Conservation (phyloP, 2,113 vertebrate species). For the Cryptomyrus ogoouensis region DNA sequence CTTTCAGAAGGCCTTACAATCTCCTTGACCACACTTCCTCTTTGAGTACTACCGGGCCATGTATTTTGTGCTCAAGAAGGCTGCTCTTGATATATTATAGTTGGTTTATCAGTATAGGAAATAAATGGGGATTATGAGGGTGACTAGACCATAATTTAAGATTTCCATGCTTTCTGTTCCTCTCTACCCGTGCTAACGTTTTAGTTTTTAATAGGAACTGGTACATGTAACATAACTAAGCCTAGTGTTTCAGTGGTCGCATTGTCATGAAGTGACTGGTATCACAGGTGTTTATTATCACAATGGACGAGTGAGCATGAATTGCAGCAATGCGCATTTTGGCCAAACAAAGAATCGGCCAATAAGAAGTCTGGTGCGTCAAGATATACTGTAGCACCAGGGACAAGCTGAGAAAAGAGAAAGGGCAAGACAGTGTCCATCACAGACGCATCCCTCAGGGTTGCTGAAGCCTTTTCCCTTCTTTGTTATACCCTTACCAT, state of each 20-base stretch:
- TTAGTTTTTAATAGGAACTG: not conserved
- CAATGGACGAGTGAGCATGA: not conserved
- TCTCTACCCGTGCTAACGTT: not conserved
- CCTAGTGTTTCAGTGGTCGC: not conserved
- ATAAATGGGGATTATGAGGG: not conserved
- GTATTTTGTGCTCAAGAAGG: not conserved
- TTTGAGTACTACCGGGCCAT: not conserved
- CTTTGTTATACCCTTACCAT: not conserved
- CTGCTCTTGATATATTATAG: not conserved
- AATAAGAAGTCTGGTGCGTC: not conserved
- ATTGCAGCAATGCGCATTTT: not conserved
- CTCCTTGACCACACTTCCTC: conserved; percentile 53
- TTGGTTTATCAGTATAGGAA: not conserved
- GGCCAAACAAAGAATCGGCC: not conserved
- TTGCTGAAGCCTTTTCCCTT: not conserved
- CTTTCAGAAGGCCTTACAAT: conserved; percentile 39
- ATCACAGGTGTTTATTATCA: not conserved
- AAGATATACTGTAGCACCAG: not conserved
- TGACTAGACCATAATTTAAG: not conserved
- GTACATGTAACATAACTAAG: not conserved
- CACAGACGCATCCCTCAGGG: not conserved
- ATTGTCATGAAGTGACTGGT: not conserved
- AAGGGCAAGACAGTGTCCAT: not conserved
- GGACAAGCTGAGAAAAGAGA: not conserved
- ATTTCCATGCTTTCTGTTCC: not conserved